Base-by-base conservation (phyloP, 2,797 vertebrate genomes). In the Urophycis tenuis region DNA sequence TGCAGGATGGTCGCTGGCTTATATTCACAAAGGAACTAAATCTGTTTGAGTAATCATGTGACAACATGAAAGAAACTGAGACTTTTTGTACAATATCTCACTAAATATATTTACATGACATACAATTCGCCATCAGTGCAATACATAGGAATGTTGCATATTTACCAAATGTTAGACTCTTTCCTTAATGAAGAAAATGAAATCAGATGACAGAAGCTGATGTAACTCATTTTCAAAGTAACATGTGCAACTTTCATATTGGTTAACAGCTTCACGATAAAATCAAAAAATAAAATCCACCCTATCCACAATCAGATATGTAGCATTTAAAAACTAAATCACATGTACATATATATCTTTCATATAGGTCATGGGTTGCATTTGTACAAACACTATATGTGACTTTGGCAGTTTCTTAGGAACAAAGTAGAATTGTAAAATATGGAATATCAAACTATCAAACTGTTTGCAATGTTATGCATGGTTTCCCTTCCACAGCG, bases 121-220 rank as follows among this genome's bases (percentile, higher is more conserved):
- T 93, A 88, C 93, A 95, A 93, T 95, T 96, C 94, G 94, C 93
- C 93, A 94, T 95, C 94, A 97, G 94, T 96, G 96, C 96, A 96
- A 95, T 96, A 96, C 95, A 96, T 94, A 95, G 91, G 94, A 95
- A 98, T 96, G 95, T 95, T 96, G 95, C 96, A 95, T 97, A 96
- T 96, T 95, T 97, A 96, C 93, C 96, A 97, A 95, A 94, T 89
- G 90, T 93, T 94, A 90, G 92, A 94, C 93, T 94, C 93, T 92
- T 92, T 94, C 92, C 92, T 93, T 92, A 91, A 92, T 92, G 94
- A 95, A 93, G 91, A 92, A 94, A 95, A 92, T 91, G 93, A 94
- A 67, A 91, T 90, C 88, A 90, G 92, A 88, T 91, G 92, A 93
- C 89, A 92, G 92, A 93, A 93, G 90, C 93, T 92, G 92, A 94